Conservation (phyloP, 2,113 vertebrate genomes). For the Hemicordylus capensis region DNA sequence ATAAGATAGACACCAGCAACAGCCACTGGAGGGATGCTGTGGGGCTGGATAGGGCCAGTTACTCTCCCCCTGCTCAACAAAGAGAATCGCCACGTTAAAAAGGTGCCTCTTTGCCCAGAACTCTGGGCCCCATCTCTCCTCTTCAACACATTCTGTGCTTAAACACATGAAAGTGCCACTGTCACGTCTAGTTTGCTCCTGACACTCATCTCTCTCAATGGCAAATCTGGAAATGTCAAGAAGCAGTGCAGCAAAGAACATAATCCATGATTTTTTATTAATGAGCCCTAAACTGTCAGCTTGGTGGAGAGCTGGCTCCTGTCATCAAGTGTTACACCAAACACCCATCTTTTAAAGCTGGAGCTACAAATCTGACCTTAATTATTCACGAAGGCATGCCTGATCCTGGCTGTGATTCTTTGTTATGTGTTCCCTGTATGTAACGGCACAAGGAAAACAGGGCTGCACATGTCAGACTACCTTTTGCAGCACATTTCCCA, state of each 20-base stretch:
- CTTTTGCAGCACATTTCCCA: background rate
- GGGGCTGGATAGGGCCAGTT: too few species aligned
- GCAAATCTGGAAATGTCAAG: background rate
- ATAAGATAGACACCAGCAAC: too few species aligned
- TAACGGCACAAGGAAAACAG: background rate
- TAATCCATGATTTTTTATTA: background rate
- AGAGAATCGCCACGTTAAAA: too few species aligned
- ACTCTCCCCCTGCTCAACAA: too few species aligned
- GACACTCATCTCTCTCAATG: background rate
- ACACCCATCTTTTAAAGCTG: background rate
- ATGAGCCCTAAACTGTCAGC: conserved; percentile 13
- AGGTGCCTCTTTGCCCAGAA: too few species aligned
- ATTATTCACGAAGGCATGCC: background rate
- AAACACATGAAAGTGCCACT: background rate
- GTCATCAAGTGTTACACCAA: background rate
- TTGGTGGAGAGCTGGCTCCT: background rate
- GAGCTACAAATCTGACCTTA: background rate
- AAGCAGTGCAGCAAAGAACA: background rate
- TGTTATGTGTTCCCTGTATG: background rate
- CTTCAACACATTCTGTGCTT: too few species aligned
- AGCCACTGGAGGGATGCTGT: too few species aligned
- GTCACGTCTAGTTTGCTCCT: background rate
- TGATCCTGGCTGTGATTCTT: background rate
- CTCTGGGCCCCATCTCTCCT: too few species aligned
- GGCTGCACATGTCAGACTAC: background rate